Base-by-base conservation (phyloP, 2,888 invertebrate species). In the Embidobia sp. region DNA sequence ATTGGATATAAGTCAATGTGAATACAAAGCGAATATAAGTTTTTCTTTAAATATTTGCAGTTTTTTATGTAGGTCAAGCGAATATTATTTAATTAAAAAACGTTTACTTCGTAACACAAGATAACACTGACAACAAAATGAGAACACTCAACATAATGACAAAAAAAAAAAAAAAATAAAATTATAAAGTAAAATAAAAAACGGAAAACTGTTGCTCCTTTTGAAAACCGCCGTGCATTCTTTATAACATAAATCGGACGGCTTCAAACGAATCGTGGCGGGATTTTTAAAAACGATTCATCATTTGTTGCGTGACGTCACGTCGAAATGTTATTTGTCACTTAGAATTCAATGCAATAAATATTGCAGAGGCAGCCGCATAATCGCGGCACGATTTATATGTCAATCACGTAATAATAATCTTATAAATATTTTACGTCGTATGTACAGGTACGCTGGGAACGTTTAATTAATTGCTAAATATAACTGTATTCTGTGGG, bases 51-150 rank as follows among this genome's bases (percentile, higher is more conserved):
- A 37, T 31, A 6, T 15, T 40, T 5, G n/a, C 15, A 16, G 27
- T 16, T 61, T 57, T 61, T 61, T 61, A 48, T 61, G 10, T 61
- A 35, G 61, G 61, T 61, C 61, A 61, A 61, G 61, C 22, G 37
- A 37, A 61, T 48, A 16, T 61, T 48, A 16, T 61, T 35, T 61
- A 42, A 57, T 57, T 57, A 29, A 57, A 29, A 29, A 55, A 40
- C 11, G 16, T 6, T n/a, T 8, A 40, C 5, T 19, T 26, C 19
- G 19, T 13, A 10, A 15, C n/a, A 5, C 10, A 22, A 42, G 42
- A 42, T 19, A 42, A 42, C 3, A n/a, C n/a, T 7, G 16, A 19
- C 13, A 37, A 42, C 10, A 42, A 16, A 37, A 37, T 6, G 1
- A 6, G 33, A 33, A 33, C 2, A 33, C 33, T 11, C 6, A 22